Evolutionary conservation across 1,140 invertebrate species (phyloP).

Genomic region (Sminthurinus signatus): DNA sequence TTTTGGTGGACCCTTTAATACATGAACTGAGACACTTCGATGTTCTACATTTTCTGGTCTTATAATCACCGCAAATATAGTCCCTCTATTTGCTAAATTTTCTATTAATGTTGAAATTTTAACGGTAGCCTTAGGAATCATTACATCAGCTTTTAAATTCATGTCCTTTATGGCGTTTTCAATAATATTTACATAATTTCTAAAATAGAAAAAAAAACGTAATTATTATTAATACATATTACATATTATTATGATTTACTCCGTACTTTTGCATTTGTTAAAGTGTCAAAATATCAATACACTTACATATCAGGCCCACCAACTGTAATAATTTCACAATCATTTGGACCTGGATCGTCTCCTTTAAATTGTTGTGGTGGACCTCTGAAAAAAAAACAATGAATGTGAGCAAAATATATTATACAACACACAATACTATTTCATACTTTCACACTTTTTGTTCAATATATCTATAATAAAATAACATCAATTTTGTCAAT

Average conservation of each 20-base stretch:
- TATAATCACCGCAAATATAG: constrained; percentile 80
- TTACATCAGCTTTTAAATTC: constrained; percentile 71
- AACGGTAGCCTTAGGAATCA: constrained; percentile 84
- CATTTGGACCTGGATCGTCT: background rate
- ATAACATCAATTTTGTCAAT: too few species aligned
- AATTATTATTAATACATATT: constrained; percentile 23
- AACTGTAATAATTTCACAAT: constrained; percentile 6
- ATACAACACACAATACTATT: too few species aligned
- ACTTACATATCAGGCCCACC: background rate
- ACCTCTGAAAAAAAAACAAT: too few species aligned
- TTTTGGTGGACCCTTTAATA: constrained; percentile 82
- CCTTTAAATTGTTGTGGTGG: too few species aligned
- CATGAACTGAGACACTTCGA: constrained; percentile 80
- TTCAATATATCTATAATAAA: too few species aligned
- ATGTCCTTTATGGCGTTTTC: constrained; percentile 72
- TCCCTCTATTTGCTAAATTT: constrained; percentile 75
- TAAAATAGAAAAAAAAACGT: constrained; percentile 45
- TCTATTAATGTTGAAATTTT: constrained; percentile 75
- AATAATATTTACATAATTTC: constrained; percentile 82
- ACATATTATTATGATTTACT: constrained; percentile 11
- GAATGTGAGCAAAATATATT: too few species aligned
- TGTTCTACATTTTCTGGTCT: constrained; percentile 76
- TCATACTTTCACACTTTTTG: too few species aligned
- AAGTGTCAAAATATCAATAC: constrained; percentile 42
- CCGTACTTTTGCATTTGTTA: too few species aligned